These are phyloP conservation scores for Petaurus breviceps DNA, from an alignment of 2,113 vertebrate species.

Conservation along the genomic window DNA sequence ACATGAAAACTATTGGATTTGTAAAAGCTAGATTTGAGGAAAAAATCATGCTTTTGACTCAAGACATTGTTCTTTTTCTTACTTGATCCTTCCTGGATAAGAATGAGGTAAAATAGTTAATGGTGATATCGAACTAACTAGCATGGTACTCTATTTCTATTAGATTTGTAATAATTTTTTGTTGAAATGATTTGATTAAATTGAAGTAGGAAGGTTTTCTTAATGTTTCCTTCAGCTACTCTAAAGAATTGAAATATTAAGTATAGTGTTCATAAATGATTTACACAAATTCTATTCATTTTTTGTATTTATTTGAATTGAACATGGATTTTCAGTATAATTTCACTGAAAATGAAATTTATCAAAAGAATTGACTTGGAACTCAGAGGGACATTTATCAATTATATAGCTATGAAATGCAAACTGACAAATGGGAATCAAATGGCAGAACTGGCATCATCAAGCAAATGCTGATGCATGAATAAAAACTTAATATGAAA, in stretches of 20 bases:
- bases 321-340: slow-evolving; percentile 26
- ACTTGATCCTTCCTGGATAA: not conserved
- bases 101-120: not conserved
- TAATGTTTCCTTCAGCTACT: not conserved
- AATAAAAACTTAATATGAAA: slow-evolving; percentile 29
- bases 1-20: not conserved
- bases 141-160: not conserved
- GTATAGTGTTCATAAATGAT: slow-evolving; percentile 5
- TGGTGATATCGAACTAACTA: not conserved
- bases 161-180: not conserved
- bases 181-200: not conserved
- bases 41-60: not conserved
- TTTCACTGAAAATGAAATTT: slow-evolving; percentile 46
- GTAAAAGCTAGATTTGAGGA: not conserved
- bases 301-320: slow-evolving; percentile 39
- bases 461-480: slow-evolving; percentile 54
- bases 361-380: slow-evolving; percentile 45
- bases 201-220: not conserved
- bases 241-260: slow-evolving; percentile 25
- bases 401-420: slow-evolving; percentile 39
- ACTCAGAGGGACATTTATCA: slow-evolving; percentile 39
- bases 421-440: slow-evolving; percentile 55
- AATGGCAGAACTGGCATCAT: slow-evolving; percentile 43
- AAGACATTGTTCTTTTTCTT: not conserved
- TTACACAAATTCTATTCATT: slow-evolving; percentile 16